Conservation (phyloP, 2,888 invertebrate genomes). For the Omphaloscelis lunosa region DNA sequence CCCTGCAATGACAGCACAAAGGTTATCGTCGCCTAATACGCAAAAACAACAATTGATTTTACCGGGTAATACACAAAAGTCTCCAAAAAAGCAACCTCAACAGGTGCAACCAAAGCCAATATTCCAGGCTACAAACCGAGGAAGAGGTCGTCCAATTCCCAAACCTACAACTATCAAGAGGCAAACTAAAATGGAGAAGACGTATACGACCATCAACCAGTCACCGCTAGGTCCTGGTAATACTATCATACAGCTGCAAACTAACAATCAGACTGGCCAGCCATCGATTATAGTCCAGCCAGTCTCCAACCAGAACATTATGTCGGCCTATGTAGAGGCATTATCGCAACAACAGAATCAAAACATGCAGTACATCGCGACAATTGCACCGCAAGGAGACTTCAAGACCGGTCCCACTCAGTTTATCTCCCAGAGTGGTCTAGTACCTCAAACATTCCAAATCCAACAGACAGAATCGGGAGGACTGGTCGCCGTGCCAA, state of each 20-base stretch:
- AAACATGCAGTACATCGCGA: conserved; percentile 94
- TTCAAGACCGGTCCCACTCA: conserved; percentile 90
- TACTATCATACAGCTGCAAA: conserved; percentile 91
- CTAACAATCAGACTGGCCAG: conserved; percentile 89
- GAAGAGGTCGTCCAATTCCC: conserved; percentile 86
- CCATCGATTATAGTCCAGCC: conserved; percentile 94
- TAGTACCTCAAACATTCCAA: conserved; percentile 91
- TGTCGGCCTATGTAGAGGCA: conserved; percentile 93
- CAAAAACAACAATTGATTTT: conserved; percentile 88
- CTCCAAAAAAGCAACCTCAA: conserved; percentile 87
- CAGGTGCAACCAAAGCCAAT: conserved; percentile 88
- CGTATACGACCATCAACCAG: conserved; percentile 87
- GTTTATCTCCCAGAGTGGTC: conserved; percentile 89
- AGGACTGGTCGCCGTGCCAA: conserved; percentile 91
- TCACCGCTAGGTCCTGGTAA: conserved; percentile 85
- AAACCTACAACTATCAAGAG: conserved; percentile 88
- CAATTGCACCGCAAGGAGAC: conserved; percentile 92
- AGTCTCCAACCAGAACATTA: conserved; percentile 90
- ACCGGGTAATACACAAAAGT: conserved; percentile 85
- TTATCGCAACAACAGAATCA: conserved; percentile 93
- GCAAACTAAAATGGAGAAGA: conserved; percentile 88
- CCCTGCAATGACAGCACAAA: conserved; percentile 87
- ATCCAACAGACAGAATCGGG: conserved; percentile 92
- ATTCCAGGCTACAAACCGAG: conserved; percentile 85
- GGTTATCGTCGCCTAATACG: conserved; percentile 84